phyloP scores from a whole-genome alignment of 2,888 invertebrate species.

The Hydraecia micacea region DNA sequence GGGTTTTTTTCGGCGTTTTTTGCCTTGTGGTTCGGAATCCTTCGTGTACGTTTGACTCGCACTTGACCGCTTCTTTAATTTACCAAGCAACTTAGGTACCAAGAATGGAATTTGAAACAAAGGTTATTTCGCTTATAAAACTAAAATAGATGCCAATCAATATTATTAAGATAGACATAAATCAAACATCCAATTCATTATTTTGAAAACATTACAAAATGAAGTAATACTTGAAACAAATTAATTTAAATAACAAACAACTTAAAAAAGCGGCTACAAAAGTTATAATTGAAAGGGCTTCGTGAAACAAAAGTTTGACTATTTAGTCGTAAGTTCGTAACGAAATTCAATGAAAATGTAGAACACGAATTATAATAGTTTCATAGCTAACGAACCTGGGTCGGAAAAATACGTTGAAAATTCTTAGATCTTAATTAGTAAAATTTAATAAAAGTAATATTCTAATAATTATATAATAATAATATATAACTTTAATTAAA shows the following conservation, averaged over 20 bases:
- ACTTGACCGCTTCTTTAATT: too few species aligned
- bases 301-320: constrained; percentile 48
- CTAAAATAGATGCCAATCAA: constrained; percentile 4
- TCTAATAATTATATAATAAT: neutral
- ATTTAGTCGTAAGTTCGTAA: constrained; percentile 39
- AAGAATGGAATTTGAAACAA: neutral
- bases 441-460: neutral
- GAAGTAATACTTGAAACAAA: constrained; percentile 52
- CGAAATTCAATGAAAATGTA: constrained; percentile 39
- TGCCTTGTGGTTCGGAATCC: too few species aligned
- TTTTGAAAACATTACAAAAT: constrained; percentile 30
- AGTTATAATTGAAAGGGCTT: constrained; percentile 51
- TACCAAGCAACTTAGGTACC: neutral
- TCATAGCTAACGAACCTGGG: neutral
- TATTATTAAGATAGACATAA: constrained; percentile 8
- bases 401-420: constrained; percentile 5
- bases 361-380: constrained; percentile 42
- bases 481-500: neutral
- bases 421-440: neutral
- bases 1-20: too few species aligned
- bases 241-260: constrained; percentile 59
- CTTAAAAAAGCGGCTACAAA: constrained; percentile 49
- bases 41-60: too few species aligned
- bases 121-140: neutral
- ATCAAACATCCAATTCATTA: constrained; percentile 39